Evolutionary conservation across 2,797 vertebrate species (phyloP), one percentile per base, ranked within the genome.

Genomic region (Cyprinella venusta): DNA sequence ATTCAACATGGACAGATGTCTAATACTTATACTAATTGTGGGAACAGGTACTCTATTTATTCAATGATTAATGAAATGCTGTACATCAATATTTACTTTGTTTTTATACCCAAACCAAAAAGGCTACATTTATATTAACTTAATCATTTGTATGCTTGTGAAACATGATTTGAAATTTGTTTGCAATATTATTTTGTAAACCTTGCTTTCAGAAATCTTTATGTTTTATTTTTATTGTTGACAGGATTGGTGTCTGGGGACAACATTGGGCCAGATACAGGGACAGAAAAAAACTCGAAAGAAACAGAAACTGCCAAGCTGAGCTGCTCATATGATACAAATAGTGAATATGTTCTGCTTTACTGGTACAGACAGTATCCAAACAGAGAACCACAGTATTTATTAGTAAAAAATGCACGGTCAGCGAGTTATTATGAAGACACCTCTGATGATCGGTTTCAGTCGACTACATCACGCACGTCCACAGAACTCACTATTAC

Each of bases 361-460:
- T 69, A 33, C 30, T 33, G 30, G 30, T 33, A 69, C 40, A 45
- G 52, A 56, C 52, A 56, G 8, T 56, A 21, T 56, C 52, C 19
- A 21, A 56, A 56, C 52, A 56, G 1, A 56, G 52, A 56, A n/a
- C 52, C 8, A 0, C 52, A 56, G 21, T 56, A 56, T 56, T 9
- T n/a, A n/a, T 9, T n/a, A 9, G 0, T 0, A 1, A n/a, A 56
- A n/a, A 1, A 1, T 56, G 54, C 54, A 10, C 54, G 19, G 0
- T n/a, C 54, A 4, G 0, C 2, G 0, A 1, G 3, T 8, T 8
- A 6, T 2, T 2, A 21, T 54, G 8, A 4, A n/a, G 0, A n/a
- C 3, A n/a, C 19, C 1, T 4, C 19, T 21, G 52, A 54, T 0
- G 0, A 0, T 21, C 52, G 52, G 52, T 54, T 54, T 54, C 52